Evolutionary conservation across 64 coral and sea anemone species (phyloP).

Genomic region (Stylophora pistillata): DNA sequence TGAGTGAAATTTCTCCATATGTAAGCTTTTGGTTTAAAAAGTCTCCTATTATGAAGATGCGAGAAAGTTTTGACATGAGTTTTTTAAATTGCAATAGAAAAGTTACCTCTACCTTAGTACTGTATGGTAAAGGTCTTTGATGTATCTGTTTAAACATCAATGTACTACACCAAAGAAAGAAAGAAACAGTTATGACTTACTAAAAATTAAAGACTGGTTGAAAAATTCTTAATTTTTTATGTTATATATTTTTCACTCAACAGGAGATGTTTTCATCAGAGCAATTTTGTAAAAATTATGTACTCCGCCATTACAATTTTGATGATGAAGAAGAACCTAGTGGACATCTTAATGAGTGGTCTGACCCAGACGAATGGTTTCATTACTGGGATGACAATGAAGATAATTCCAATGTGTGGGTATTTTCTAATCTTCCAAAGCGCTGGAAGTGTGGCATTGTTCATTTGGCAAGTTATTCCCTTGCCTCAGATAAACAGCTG

Average conservation of each 20-base stretch:
- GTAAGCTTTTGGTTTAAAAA: no score
- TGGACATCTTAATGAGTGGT: constrained; percentile 32
- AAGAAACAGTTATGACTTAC: no score
- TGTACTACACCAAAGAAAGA: no score
- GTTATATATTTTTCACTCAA: no score
- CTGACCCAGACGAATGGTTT: not conserved
- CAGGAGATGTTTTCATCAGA: constrained; percentile 31
- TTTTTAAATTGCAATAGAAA: no score
- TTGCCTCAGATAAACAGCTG: constrained; percentile 14
- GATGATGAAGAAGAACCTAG: constrained; percentile 45
- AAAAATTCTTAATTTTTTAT: no score
- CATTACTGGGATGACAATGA: constrained; percentile 21
- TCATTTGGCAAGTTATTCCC: constrained; percentile 54
- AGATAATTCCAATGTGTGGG: not conserved
- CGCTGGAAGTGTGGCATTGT: constrained; percentile 69
- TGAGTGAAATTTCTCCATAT: not conserved
- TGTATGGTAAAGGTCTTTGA: no score
- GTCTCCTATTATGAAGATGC: no score
- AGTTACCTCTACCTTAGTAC: no score
- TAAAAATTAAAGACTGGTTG: no score
- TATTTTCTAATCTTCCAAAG: constrained; percentile 50
- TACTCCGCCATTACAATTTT: constrained; percentile 25
- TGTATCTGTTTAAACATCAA: no score
- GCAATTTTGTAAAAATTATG: constrained; percentile 48
- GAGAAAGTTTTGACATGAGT: no score